These are phyloP conservation scores for Pristionchus japonicus DNA, from an alignment of 2,888 invertebrate genomes.

Conservation along the genomic window DNA sequence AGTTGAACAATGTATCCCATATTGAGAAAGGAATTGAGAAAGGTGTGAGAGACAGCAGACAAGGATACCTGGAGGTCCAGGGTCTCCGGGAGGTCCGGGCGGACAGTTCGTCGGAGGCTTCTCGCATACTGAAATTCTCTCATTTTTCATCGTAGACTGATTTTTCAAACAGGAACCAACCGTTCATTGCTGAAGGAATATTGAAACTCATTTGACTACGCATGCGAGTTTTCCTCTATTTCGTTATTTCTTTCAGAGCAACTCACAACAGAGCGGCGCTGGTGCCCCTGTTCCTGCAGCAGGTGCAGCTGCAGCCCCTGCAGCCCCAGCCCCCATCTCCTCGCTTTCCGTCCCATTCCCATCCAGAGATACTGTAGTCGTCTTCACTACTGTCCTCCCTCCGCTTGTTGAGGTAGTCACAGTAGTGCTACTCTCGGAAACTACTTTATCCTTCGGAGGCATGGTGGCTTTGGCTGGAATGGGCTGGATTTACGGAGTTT, in stretches of 20 bases:
- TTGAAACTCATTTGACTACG: no score
- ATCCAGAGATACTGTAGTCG: neutral
- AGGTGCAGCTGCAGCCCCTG: no score
- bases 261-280: neutral
- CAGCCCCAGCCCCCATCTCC: neutral
- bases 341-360: neutral
- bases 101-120: conserved; percentile 32
- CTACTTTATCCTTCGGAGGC: neutral
- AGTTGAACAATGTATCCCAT: no score
- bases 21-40: no score
- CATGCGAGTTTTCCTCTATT: no score
- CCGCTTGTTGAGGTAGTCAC: neutral
- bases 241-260: no score
- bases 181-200: no score
- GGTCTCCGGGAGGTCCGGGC: conserved; percentile 13
- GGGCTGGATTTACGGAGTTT: no score
- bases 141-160: neutral
- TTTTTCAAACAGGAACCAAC: no score
- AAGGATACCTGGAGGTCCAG: conserved; percentile 20
- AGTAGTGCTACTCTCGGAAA: neutral
- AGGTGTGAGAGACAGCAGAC: no score
- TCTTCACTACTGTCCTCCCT: neutral
- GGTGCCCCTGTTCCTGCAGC: neutral
- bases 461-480: neutral
- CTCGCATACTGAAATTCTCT: conserved; percentile 33